Evolutionary conservation across 2,797 vertebrate species (phyloP).

Genomic region (Choloepus didactylus): DNA sequence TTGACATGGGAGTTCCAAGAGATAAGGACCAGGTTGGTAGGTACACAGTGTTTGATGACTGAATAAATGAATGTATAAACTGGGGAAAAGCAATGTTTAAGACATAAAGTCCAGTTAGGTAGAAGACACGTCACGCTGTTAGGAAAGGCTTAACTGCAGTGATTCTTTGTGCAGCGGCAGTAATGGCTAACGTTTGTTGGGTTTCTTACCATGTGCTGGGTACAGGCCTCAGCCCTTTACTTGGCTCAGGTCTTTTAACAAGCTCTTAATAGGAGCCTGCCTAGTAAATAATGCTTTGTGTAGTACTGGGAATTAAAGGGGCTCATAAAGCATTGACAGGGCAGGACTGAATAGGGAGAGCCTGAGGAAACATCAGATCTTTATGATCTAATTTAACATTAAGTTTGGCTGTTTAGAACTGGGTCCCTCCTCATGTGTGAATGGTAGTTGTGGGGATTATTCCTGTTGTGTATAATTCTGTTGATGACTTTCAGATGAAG

Average conservation of each 20-base stretch:
- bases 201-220: neutral
- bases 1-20: neutral
- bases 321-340: too few relatives aligned
- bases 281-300: neutral
- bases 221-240: neutral
- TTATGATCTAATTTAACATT: neutral
- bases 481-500: slow-evolving; percentile 83
- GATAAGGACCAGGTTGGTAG: neutral
- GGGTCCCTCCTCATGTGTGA: neutral
- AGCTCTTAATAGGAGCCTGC: neutral
- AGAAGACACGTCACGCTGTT: neutral
- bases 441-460: neutral
- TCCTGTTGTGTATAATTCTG: neutral
- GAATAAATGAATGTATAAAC: neutral
- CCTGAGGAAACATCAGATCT: neutral
- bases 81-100: neutral
- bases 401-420: neutral
- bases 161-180: neutral
- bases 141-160: too few relatives aligned
- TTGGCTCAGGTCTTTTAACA: neutral
- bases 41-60: neutral
- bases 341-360: neutral
- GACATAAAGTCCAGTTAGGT: neutral
- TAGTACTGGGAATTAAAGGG: neutral
- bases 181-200: neutral